phyloP scores from a whole-genome alignment of 2,888 invertebrate species.

The Athripsodes cinereus region DNA sequence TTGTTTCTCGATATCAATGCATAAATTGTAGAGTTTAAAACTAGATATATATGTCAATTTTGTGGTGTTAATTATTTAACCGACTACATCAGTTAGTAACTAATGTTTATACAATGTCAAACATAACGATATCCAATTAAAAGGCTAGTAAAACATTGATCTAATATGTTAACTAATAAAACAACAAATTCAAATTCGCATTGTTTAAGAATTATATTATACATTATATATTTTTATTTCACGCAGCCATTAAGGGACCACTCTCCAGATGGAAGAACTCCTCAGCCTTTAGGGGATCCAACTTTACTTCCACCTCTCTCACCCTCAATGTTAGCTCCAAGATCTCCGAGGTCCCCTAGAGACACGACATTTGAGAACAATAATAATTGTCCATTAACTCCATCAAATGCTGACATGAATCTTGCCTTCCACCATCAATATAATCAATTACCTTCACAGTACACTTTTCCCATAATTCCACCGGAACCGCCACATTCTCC shows the following conservation, averaged over 20 bases:
- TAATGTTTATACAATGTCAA: no score
- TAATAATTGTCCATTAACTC: slow-evolving; percentile 10
- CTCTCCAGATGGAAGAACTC: background rate
- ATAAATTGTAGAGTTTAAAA: no score
- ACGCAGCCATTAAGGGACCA: slow-evolving; percentile 4
- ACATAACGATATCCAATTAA: no score
- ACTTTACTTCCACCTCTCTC: slow-evolving; percentile 6
- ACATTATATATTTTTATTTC: background rate
- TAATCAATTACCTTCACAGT: background rate
- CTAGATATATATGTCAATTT: no score
- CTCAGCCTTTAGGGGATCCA: slow-evolving; percentile 9
- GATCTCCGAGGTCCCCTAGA: background rate
- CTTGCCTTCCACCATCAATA: background rate
- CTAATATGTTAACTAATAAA: no score
- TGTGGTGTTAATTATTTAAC: no score
- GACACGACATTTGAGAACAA: slow-evolving; percentile 12
- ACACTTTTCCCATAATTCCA: background rate
- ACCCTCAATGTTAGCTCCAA: slow-evolving; percentile 1
- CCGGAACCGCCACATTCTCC: slow-evolving; percentile 4
- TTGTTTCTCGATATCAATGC: no score
- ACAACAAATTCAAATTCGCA: no score
- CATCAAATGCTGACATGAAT: background rate
- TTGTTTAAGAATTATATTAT: no score
- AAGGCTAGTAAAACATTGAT: no score
- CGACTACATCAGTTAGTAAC: no score